Conservation (phyloP, 1,140 invertebrate species). For the Pentalonia nigronervosa region DNA sequence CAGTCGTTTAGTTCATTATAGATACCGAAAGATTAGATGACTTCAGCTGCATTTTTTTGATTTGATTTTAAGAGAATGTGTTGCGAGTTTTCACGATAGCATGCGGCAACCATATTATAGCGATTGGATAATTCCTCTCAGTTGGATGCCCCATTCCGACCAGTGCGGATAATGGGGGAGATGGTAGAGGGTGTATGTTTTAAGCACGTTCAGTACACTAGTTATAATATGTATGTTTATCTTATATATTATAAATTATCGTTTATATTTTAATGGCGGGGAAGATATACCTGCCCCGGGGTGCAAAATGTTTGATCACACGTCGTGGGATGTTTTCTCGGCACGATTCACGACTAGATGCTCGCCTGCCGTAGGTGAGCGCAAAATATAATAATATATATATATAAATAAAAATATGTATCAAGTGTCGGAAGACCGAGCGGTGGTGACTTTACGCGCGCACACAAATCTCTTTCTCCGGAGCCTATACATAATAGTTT, state of each 20-base stretch:
- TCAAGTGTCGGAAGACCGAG: neutral
- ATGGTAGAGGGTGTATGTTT: neutral
- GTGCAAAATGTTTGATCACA: neutral
- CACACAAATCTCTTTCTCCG: constrained; percentile 20
- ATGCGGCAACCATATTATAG: too few species aligned
- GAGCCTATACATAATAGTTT: constrained; percentile 10
- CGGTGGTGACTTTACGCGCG: neutral
- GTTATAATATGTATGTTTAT: too few species aligned
- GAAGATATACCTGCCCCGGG: neutral
- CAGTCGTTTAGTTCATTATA: too few species aligned
- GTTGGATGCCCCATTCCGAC: fast-evolving
- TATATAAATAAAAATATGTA: neutral
- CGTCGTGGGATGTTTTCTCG: neutral
- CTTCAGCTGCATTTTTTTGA: too few species aligned
- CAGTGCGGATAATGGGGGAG: neutral
- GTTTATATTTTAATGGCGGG: too few species aligned
- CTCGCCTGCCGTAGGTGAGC: neutral
- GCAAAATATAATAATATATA: neutral
- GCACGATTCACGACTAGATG: neutral
- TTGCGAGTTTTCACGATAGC: too few species aligned
- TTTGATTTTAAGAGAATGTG: too few species aligned
- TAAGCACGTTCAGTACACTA: neutral
- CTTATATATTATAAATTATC: too few species aligned
- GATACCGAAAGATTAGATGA: too few species aligned
- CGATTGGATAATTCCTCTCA: neutral